Base-by-base conservation (phyloP, 2,888 invertebrate species). In the Aelia acuminata region DNA sequence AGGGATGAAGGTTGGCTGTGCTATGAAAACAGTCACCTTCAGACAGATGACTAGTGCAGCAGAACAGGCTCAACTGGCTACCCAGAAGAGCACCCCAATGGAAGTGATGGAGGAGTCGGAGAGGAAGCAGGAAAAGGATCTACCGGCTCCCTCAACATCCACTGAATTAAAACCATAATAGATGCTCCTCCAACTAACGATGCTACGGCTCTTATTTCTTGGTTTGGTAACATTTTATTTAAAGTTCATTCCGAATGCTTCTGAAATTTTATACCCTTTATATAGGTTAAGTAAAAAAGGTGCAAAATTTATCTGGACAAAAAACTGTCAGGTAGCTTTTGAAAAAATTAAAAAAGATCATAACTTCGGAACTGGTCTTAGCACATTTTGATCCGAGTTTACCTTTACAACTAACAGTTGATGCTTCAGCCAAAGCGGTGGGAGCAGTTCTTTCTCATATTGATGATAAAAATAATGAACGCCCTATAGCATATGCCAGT, bases 221-320 rank as follows among this genome's bases (percentile, higher is more conserved):
- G 91, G 92, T 8, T 50, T 91, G 48, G 88, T 91, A 13, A 92
- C 91, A 88, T 92, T 92, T 89, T 92, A 92, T 89, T 85, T 90
- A 18, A 91, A 91, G 87, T 92, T 92, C 89, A 90, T 92, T 15
- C 87, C 47, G 15, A 26, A 53, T 39, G 89, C 88, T n/a, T 86
- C 88, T 50, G 49, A 87, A 8, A 86, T 89, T 26, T 48, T 89
- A 57, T 89, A 89, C 48, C 22, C 43, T 43, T 43, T 43, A 43
- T 43, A 43, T 10, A 4, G 47, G 22, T 85, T 89, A 39, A 5
- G 63, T 7, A 39, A 84, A 88, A 39, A 89, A 88, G 84, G 88
- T 87, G n/a, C 35, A 18, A 63, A 47, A n/a, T n/a, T n/a, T n/a
- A n/a, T 84, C 18, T 87, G 80, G 31, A 43, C 70, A 13, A 63